Conservation (phyloP, 2,113 vertebrate genomes). For the Onychostruthus taczanowskii region DNA sequence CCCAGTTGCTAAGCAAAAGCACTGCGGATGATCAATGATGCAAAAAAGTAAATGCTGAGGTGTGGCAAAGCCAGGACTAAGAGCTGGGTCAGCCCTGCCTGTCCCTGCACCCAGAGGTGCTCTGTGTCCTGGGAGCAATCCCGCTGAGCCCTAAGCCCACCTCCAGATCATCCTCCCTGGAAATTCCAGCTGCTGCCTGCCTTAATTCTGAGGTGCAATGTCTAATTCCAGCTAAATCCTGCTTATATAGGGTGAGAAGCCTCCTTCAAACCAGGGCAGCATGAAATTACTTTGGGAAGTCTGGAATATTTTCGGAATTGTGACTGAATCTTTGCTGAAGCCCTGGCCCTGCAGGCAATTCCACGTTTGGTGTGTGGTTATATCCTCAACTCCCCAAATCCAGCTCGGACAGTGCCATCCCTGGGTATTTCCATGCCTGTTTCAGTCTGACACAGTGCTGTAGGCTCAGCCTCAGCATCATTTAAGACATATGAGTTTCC, state of each 20-base stretch:
- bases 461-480: fast-evolving
- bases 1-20: slow-evolving; percentile 35
- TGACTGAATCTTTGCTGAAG: fast-evolving
- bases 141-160: fast-evolving
- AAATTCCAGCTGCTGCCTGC: neutral
- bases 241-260: neutral
- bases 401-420: fast-evolving
- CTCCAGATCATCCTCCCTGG: fast-evolving
- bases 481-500: neutral
- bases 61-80: neutral
- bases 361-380: neutral
- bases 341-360: fast-evolving
- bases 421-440: fast-evolving
- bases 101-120: fast-evolving
- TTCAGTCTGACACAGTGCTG: fast-evolving
- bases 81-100: neutral
- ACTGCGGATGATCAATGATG: neutral
- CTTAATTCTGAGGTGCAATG: neutral
- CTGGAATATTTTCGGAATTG: neutral
- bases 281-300: neutral
- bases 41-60: neutral
- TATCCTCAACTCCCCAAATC: neutral
- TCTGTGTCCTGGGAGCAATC: fast-evolving
- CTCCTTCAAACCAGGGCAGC: fast-evolving
- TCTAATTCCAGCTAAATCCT: neutral